Evolutionary conservation across 2,888 invertebrate genomes (phyloP), one percentile per base, ranked within the genome.

Genomic region (Campoplex nolae): DNA sequence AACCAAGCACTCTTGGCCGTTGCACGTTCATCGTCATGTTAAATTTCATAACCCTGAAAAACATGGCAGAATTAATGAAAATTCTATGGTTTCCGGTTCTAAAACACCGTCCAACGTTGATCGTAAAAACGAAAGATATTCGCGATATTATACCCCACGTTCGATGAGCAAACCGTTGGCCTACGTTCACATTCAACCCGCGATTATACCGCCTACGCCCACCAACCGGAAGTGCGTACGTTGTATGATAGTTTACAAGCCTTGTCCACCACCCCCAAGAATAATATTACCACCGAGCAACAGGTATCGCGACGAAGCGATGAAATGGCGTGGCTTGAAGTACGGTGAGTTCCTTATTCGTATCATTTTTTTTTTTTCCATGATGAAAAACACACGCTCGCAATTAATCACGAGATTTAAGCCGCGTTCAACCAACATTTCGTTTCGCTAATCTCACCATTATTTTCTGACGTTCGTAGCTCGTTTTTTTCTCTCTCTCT

Each of bases 171-270:
- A 84, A 84, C 93, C 93, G n/a, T 91, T 92, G 90, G 93, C 93
- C 11, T 93, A 92, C 78, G 93, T 94, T 83, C 92, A 93, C 86
- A 93, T 94, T 62, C 92, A 93, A 83, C 92, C 93, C 65, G 86
- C 90, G 85, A 81, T 82, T 62, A 83, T 86, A 62, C 85, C 89
- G 79, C 75, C 90, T 38, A 83, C 90, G 70, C 88, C 92, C 80
- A 84, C 90, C 18, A 92, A 90, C 75, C 91, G 93, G 88, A 93
- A 93, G 86, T 93, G 93, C 89, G 88, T 91, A 81, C 90, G 91
- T 76, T 93, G 93, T 88, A 93, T 92, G 92, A 89, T 93, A 76
- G 91, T 93, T 85, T 93, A 93, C 88, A 93, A 93, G 75, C 93
- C 93, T 16, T 94, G 93, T 89, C 88, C 91, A 68, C 87, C 91